phyloP scores from a whole-genome alignment of 2,888 invertebrate genomes.

The Phragmatobia fuliginosa region DNA sequence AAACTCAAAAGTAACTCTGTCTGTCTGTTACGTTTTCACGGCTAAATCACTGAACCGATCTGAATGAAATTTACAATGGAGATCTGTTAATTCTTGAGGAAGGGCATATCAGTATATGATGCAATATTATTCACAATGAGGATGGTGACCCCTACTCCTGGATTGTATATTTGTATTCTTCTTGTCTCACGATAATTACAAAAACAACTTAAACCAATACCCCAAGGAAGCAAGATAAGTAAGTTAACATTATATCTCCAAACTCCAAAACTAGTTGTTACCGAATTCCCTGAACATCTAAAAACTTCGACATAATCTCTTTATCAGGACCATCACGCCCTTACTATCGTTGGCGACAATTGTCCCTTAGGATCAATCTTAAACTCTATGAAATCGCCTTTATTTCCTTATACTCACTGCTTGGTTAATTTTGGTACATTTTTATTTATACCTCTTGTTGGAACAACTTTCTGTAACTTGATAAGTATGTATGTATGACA shows the following conservation, averaged over 20 bases:
- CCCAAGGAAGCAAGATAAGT: neutral
- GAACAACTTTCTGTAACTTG: no score
- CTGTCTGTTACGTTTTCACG: no score
- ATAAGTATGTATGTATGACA: no score
- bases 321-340: conserved; percentile 7
- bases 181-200: neutral
- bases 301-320: conserved; percentile 21
- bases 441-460: no score
- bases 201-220: neutral
- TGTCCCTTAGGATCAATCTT: conserved; percentile 1
- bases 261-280: conserved; percentile 15
- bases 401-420: conserved; percentile 1
- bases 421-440: neutral
- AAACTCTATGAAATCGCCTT: conserved; percentile 5
- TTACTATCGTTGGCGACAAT: conserved; percentile 7
- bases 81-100: no score
- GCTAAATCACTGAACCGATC: no score
- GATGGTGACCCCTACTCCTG: no score
- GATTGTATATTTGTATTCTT: neutral
- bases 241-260: conserved; percentile 11
- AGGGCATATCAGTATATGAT: no score
- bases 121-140: no score
- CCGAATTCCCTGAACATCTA: conserved; percentile 9
- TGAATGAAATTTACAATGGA: no score
- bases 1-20: no score